phyloP scores from a whole-genome alignment of 2,797 vertebrate species.

The Sciaenops ocellatus region DNA sequence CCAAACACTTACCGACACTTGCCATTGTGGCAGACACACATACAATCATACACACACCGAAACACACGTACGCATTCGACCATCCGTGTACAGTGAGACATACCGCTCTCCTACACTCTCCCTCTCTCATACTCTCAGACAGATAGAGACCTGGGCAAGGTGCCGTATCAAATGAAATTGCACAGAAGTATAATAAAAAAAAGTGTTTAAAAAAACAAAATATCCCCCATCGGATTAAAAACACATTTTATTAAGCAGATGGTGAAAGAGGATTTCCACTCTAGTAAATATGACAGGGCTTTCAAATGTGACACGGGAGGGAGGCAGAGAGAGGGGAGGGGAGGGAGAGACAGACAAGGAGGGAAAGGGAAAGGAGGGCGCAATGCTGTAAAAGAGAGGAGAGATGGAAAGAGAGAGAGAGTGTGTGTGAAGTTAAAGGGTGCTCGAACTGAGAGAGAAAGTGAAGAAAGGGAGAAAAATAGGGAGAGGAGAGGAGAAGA shows the following conservation, averaged over 20 bases:
- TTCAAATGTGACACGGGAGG: constrained; percentile 79
- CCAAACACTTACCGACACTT: constrained; percentile 60
- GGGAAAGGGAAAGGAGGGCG: constrained; percentile 49
- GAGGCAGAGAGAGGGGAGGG: constrained; percentile 39
- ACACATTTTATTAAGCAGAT: constrained; percentile 95
- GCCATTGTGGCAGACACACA: constrained; percentile 32
- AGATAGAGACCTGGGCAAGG: constrained; percentile 67
- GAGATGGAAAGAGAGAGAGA: constrained; percentile 13
- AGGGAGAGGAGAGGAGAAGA: constrained; percentile 33
- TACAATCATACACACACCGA: background rate
- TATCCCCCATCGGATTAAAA: constrained; percentile 90
- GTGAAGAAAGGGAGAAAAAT: constrained; percentile 33
- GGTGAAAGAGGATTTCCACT: constrained; percentile 91
- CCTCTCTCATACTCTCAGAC: constrained; percentile 30
- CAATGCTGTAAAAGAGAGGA: constrained; percentile 44
- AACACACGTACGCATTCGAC: background rate
- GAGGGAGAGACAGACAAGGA: constrained; percentile 46
- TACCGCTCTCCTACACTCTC: constrained; percentile 46
- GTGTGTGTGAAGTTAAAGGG: constrained; percentile 71
- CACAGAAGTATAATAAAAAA: constrained; percentile 79
- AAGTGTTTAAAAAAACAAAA: constrained; percentile 82
- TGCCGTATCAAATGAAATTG: constrained; percentile 81
- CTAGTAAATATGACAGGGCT: constrained; percentile 91
- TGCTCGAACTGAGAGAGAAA: constrained; percentile 41
- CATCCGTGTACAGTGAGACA: constrained; percentile 32